Evolutionary conservation across 2,888 invertebrate genomes (phyloP).

Genomic region (Plebejus melissa): DNA sequence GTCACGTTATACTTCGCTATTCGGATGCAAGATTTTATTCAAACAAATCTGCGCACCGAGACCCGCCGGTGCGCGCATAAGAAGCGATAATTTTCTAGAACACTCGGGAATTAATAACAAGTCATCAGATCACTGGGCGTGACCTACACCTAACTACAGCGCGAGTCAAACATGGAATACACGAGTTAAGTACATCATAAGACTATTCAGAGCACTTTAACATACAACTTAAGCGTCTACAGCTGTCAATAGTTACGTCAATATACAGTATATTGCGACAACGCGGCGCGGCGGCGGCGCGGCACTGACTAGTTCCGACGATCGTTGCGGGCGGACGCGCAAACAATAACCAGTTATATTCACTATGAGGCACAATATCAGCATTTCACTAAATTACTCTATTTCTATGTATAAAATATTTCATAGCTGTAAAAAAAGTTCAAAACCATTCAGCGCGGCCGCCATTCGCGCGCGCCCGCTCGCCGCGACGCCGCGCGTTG

Average conservation of each 20-base stretch:
- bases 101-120: conserved; percentile 11
- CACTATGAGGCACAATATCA: conserved; percentile 26
- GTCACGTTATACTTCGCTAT: conserved; percentile 10
- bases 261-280: conserved; percentile 50
- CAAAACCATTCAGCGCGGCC: neutral
- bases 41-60: neutral
- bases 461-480: conserved; percentile 14
- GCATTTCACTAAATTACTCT: conserved; percentile 27
- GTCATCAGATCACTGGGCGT: conserved; percentile 8
- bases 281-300: conserved; percentile 48
- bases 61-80: neutral
- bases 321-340: conserved; percentile 11
- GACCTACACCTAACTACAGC: conserved; percentile 33
- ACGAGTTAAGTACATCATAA: conserved; percentile 66
- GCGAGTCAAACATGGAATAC: conserved; percentile 48
- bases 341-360: conserved; percentile 4
- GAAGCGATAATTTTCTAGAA: conserved; percentile 4
- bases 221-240: conserved; percentile 47
- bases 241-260: conserved; percentile 42
- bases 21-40: neutral
- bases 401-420: conserved; percentile 26
- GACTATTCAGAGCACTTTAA: conserved; percentile 61
- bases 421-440: conserved; percentile 16
- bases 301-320: conserved; percentile 20
- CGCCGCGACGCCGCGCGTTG: neutral